Evolutionary conservation across 2,113 vertebrate species (phyloP).

Genomic region (Prunella fulvescens): DNA sequence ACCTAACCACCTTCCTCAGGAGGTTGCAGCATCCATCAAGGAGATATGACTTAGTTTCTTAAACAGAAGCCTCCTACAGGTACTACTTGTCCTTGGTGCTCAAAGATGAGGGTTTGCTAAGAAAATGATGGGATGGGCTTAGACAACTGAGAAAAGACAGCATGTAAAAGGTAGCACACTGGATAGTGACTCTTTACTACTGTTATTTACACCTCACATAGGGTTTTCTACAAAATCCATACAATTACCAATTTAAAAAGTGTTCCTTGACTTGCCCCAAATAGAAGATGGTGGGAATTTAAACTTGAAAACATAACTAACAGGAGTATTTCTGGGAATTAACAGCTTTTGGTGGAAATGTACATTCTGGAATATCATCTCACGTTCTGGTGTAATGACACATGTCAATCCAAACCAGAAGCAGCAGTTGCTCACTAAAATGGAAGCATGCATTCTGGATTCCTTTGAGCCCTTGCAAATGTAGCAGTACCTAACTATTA

Average conservation of each 20-base stretch:
- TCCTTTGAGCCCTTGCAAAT: background rate
- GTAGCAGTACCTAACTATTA: background rate
- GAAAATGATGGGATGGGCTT: background rate
- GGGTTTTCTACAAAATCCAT: background rate
- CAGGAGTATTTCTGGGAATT: background rate
- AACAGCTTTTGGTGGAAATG: background rate
- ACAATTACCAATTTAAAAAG: background rate
- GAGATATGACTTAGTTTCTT: background rate
- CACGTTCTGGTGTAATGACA: background rate
- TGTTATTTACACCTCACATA: accelerated
- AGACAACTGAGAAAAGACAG: background rate
- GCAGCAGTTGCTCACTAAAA: background rate
- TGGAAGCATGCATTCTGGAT: background rate
- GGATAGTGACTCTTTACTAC: background rate
- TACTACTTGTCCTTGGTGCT: background rate
- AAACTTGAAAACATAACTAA: background rate
- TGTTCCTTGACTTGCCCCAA: background rate
- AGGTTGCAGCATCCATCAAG: background rate
- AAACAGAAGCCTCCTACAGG: background rate
- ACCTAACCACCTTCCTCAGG: background rate
- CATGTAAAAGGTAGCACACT: background rate
- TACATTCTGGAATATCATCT: background rate
- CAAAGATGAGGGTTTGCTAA: background rate
- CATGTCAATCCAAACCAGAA: background rate
- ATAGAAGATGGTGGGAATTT: background rate